phyloP scores from a whole-genome alignment of 2,888 invertebrate genomes.

The Creontiades dilutus region DNA sequence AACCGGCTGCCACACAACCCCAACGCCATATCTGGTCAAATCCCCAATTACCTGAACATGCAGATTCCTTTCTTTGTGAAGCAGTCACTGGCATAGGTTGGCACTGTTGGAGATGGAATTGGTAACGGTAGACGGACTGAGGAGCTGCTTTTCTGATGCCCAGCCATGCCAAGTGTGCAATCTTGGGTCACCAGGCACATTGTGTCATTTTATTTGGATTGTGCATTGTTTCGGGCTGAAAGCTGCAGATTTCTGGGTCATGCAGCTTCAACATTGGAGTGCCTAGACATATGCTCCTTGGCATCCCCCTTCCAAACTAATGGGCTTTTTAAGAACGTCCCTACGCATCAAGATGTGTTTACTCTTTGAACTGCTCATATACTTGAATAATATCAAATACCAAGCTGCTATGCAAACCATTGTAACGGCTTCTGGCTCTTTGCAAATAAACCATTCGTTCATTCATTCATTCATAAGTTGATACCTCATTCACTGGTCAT shows the following conservation, averaged over 20 bases:
- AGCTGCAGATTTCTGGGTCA: slow-evolving; percentile 29
- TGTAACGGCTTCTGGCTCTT: too few relatives aligned
- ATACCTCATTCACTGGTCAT: too few relatives aligned
- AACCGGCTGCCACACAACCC: neutral
- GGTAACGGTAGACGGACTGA: neutral
- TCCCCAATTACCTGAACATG: neutral
- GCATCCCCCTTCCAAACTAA: neutral
- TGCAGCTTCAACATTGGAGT: neutral
- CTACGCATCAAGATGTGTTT: neutral
- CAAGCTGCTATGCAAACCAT: too few relatives aligned
- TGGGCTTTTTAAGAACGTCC: neutral
- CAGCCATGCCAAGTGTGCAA: slow-evolving; percentile 43
- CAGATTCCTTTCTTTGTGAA: slow-evolving; percentile 4
- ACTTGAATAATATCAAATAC: too few relatives aligned
- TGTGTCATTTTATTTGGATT: slow-evolving; percentile 18
- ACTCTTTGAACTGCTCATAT: too few relatives aligned
- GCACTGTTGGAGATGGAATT: slow-evolving; percentile 18
- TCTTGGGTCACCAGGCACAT: slow-evolving; percentile 20
- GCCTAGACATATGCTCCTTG: neutral
- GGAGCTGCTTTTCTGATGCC: neutral
- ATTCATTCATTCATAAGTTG: too few relatives aligned
- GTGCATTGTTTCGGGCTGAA: slow-evolving; percentile 19
- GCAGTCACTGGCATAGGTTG: slow-evolving; percentile 5
- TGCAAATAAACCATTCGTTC: too few relatives aligned
- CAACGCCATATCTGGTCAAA: neutral